Conservation (phyloP, 1,140 invertebrate species). For the Alviniconcha marisindica region DNA sequence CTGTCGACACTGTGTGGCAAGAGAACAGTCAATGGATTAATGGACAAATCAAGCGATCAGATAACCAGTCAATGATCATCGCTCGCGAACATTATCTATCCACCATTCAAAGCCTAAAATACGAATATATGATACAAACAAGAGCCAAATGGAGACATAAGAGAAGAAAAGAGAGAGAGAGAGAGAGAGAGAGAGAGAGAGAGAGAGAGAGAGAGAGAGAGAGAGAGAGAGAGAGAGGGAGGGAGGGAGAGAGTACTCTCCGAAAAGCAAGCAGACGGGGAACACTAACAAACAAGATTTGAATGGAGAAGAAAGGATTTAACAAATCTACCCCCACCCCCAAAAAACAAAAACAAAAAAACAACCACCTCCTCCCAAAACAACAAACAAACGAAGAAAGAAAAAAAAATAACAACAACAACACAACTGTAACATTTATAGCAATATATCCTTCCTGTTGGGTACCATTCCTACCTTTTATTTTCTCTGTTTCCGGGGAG, state of each 20-base stretch:
- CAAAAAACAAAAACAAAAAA: too few relatives aligned
- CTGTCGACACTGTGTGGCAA: background rate
- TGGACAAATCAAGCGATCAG: too few relatives aligned
- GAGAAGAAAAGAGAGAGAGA: background rate
- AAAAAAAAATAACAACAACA: background rate
- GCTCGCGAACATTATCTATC: too few relatives aligned
- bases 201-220: background rate
- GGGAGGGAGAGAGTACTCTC: background rate
- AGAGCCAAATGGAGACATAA: background rate
- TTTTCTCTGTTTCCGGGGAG: background rate
- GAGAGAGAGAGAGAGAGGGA: background rate
- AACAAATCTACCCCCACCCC: too few relatives aligned
- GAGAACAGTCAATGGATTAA: background rate
- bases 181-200: slow-evolving; percentile 12
- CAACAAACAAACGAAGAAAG: background rate
- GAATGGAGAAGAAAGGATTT: background rate
- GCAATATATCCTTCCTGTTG: too few relatives aligned
- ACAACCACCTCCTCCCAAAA: too few relatives aligned
- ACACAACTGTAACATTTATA: background rate
- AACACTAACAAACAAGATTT: background rate
- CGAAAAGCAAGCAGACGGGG: background rate
- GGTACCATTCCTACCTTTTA: slow-evolving; percentile 18
- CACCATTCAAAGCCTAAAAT: too few relatives aligned
- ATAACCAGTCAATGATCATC: too few relatives aligned
- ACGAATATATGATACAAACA: background rate